Evolutionary conservation across 1,140 invertebrate genomes (phyloP), one percentile per base, ranked within the genome.

Genomic region (Nymphalis io): DNA sequence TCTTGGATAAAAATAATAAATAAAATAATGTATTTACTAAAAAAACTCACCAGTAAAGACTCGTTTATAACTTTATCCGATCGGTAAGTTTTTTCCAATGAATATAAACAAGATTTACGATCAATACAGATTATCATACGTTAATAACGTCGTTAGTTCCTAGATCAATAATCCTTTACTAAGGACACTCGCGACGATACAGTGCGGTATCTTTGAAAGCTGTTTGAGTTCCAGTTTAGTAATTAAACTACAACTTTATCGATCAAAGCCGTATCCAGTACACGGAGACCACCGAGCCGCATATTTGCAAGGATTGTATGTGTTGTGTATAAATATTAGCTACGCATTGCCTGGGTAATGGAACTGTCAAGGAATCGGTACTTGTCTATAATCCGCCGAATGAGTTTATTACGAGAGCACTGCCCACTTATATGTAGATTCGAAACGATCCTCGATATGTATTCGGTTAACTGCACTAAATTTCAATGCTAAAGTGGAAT

Each of bases 181-280:
- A 40, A 68, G 58, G 57, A 60, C 40, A 42, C 16, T 70, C 44
- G 46, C 60, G 68, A 74, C 73, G 64, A 78, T 61, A 68, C 75
- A 13, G 62, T 20, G 85, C 86, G 87, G 86, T 78, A 60, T 77
- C 83, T 82, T 88, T 82, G 80, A 81, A 79, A 77, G 78, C 70
- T 64, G 72, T 75, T 71, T 78, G 76, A 72, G 78, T 84, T 85
- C 88, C 86, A 88, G 85, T 85, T 88, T 83, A 84, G 86, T 83
- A 89, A 90, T 90, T 89, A 90, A 90, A 88, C 79, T 82, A 88
- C 87, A 88, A 85, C 83, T 90, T 90, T 90, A 90, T 90, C 85
- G 88, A 88, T 87, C 81, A 85, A 83, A 82, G 79, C 72, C 79
- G 81, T 83, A 71, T 79, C 82, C 79, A 81, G 69, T 78, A 76